Base-by-base conservation (phyloP, 2,888 invertebrate species). In the Aplocera efformata region DNA sequence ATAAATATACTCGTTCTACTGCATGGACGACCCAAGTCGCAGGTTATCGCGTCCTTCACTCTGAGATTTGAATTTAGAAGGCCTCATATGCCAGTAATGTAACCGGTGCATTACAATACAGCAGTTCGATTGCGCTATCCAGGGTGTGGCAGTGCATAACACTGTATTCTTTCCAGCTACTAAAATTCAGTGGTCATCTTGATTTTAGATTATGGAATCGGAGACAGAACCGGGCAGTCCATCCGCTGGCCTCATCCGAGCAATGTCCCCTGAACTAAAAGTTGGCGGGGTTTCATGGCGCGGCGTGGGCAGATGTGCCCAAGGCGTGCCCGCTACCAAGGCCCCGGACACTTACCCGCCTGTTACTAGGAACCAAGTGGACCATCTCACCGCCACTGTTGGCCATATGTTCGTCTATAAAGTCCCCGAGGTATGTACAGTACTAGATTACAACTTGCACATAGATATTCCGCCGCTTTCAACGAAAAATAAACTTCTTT, bases 341-440 rank as follows among this genome's bases (percentile, higher is more conserved):
- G 84, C 91, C 3, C 89, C 90, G 23, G 89, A 90, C 60, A 95
- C 96, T 53, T 92, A 90, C 65, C 91, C 93, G 39, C 96, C 97
- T 1, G 90, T 93, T 60, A 90, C 95, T 1, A 89, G 96, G 48
- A 97, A 96, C 83, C 95, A 94, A 65, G 94, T 98, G 13, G 95
- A 96, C 83, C 92, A 92, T 46, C 90, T 97, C 39, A 93, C 94
- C 48, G 96, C 96, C 27, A 93, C 93, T 1, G 93, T 93, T 8
- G 97, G 97, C 10, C 93, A 94, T 62, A 85, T 97, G 58, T 90
- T 96, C 23, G 90, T 95, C 2, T 95, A 91, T 67, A 92, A 91
- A 76, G 96, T 97, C 50, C 96, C 96, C 6, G 91, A 93, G 72
- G 94, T 93, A 71, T 17, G 13, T 17, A 3, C 3, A n/a, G n/a